Evolutionary conservation across 30 jellyfish, hydroid and myxozoan genomes (phyloP).

Genomic region (Turritopsis dohrnii): DNA sequence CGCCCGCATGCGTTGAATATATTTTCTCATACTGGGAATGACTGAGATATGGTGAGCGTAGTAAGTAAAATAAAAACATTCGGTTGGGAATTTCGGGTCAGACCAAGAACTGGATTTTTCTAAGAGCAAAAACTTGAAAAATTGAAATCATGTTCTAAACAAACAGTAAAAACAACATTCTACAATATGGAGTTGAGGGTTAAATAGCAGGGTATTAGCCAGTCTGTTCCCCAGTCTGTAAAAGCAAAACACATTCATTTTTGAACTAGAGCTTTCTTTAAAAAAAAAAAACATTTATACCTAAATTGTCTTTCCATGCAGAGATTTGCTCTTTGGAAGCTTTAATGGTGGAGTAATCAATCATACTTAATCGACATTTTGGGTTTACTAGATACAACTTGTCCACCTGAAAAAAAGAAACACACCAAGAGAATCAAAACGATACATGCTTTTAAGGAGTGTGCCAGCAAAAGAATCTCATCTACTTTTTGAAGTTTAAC

Average conservation of each 20-base stretch:
- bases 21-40: conserved; percentile 76
- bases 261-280: too few relatives aligned
- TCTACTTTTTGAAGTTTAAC: conserved; percentile 70
- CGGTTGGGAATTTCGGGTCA: conserved; percentile 84
- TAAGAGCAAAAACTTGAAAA: conserved; percentile 15
- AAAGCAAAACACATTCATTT: neutral
- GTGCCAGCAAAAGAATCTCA: neutral
- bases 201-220: too few relatives aligned
- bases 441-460: neutral
- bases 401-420: conserved; percentile 52
- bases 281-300: too few relatives aligned
- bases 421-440: neutral
- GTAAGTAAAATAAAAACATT: conserved; percentile 82
- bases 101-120: conserved; percentile 45
- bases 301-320: conserved; percentile 62
- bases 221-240: neutral
- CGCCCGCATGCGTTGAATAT: conserved; percentile 76
- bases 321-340: conserved; percentile 76
- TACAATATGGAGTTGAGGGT: too few relatives aligned
- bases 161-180: too few relatives aligned
- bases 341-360: conserved; percentile 68
- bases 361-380: conserved; percentile 57
- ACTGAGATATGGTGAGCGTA: conserved; percentile 88
- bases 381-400: conserved; percentile 60
- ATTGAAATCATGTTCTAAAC: too few relatives aligned